Evolutionary conservation across 2,797 vertebrate genomes (phyloP), one percentile per base, ranked within the genome.

Genomic region (Orientallactaga sibirica): DNA sequence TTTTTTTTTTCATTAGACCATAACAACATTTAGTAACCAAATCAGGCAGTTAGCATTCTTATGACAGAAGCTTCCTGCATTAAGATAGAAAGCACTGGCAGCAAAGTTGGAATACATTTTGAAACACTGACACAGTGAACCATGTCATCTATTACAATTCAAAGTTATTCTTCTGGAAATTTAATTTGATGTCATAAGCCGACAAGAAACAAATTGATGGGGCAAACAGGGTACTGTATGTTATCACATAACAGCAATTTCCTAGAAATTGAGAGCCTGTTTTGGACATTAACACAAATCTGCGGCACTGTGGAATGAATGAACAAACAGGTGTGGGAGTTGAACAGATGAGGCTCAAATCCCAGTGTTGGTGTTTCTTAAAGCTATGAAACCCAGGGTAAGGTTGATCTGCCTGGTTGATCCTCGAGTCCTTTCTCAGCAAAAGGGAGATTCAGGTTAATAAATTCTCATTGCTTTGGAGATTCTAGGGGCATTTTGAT

Each of bases 121-220:
- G 67, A 82, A 95, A 88, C n/a, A 10, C 7, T 55, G 18, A 88
- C 76, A 89, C 78, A 82, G 70, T 91, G 71, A 96, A 93, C 78
- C 90, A 94, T 74, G 84, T 24, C 74, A 92, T 93, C 81, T 33
- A 78, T 92, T 91, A 88, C 5, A 76, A 86, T 37, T 89, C 90
- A 93, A 95, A 94, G 76, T 18, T 86, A 48, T 80, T 95, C 27
- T 87, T 84, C 75, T 33, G 37, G 90, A 92, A 96, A 95, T 92
- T 81, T 91, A 95, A 93, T 95, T 94, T 71, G 71, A 90, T 86
- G 80, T 77, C 85, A 75, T 6, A 90, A 85, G 73, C 22, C 25
- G 52, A 88, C 76, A 48, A 64, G 27, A 55, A 88, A 80, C 74
- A 83, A 90, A 43, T 29, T 41, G 24, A 86, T 78, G 52, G 22